These are phyloP conservation scores for Hormiphora californensis DNA, from an alignment of 37 sponge, comb jelly and placozoan genomes.

Conservation along the genomic window DNA sequence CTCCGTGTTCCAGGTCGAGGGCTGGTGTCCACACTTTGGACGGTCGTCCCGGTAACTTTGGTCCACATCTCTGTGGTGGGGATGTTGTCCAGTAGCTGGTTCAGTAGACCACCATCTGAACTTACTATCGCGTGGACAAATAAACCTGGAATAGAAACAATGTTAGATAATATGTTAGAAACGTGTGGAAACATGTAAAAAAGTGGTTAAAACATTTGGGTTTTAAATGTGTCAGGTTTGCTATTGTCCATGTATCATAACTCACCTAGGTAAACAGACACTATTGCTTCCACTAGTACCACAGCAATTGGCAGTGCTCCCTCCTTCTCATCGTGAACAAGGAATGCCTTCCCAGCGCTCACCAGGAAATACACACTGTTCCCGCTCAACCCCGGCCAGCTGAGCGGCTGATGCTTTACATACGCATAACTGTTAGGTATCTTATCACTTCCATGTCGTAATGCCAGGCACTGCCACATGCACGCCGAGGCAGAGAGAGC, in stretches of 20 bases:
- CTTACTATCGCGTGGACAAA: not conserved
- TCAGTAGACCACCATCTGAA: not conserved
- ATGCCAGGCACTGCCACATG: conserved; percentile 18
- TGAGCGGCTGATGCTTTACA: conserved; percentile 14
- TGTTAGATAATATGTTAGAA: too few species aligned
- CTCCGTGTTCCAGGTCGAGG: not conserved
- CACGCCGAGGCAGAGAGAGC: not conserved
- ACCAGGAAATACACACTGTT: not conserved
- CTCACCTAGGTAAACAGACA: conserved; percentile 1
- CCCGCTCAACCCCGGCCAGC: not conserved
- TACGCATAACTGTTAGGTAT: not conserved
- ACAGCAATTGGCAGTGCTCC: not conserved
- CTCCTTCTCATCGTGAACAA: not conserved
- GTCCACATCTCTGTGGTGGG: conserved; percentile 6
- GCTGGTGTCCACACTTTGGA: not conserved
- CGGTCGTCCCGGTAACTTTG: not conserved
- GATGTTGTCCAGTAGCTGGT: not conserved
- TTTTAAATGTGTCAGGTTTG: too few species aligned
- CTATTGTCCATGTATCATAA: too few species aligned
- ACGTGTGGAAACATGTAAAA: too few species aligned
- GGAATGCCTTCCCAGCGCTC: conserved; percentile 1
- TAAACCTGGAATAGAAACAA: not conserved
- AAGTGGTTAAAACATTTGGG: too few species aligned
- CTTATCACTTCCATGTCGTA: not conserved
- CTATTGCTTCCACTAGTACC: not conserved